phyloP scores from a whole-genome alignment of 2,113 vertebrate genomes.

The Puntigrus tetrazona region DNA sequence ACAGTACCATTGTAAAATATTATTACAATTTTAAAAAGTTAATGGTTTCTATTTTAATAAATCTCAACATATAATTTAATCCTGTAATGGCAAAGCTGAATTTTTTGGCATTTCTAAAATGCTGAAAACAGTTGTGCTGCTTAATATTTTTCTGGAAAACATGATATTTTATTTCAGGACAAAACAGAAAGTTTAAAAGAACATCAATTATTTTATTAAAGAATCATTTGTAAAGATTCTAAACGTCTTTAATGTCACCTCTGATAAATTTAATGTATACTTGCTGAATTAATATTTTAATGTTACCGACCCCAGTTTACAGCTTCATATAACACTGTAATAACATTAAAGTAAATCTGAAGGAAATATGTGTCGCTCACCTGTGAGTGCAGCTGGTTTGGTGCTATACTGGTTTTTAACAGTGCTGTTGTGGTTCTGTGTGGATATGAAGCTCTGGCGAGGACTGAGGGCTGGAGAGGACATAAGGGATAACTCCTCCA shows the following conservation, averaged over 20 bases:
- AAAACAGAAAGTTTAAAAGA: not conserved
- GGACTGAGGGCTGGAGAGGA: conserved; percentile 91
- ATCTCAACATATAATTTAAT: not conserved
- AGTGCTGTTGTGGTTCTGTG: conserved; percentile 93
- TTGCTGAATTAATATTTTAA: not conserved
- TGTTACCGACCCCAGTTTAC: not conserved
- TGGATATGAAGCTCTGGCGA: conserved; percentile 90
- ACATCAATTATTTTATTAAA: not conserved
- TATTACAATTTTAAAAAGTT: not conserved
- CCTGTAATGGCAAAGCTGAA: not conserved
- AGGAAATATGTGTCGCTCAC: not conserved
- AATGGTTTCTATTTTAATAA: not conserved
- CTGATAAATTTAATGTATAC: not conserved
- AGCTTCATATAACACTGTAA: not conserved
- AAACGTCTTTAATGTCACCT: not conserved
- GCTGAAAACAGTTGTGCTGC: not conserved
- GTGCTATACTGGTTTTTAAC: conserved; percentile 93
- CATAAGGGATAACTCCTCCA: conserved; percentile 91
- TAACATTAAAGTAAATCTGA: not conserved
- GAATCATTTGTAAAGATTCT: not conserved
- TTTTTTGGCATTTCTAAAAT: not conserved
- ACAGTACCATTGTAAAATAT: not conserved
- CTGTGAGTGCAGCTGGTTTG: conserved; percentile 80
- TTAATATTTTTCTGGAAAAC: not conserved
- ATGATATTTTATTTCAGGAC: not conserved